phyloP scores from a whole-genome alignment of 2,113 vertebrate genomes.

The Blennius ocellaris region DNA sequence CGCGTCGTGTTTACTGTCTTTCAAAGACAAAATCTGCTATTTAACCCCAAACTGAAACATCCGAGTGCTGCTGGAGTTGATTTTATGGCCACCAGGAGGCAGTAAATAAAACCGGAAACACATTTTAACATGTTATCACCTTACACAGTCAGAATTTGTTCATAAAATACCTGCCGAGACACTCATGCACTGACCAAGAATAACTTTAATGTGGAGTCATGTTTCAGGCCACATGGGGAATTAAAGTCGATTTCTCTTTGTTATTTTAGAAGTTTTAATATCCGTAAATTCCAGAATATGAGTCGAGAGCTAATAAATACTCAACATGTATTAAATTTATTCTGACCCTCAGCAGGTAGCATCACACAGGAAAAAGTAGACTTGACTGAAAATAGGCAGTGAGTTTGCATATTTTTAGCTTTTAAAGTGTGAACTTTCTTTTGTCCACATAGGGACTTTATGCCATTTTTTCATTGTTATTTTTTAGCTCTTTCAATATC shows the following conservation, averaged over 20 bases:
- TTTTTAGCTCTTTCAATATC: no score
- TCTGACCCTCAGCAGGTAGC: no score
- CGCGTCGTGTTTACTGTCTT: background rate
- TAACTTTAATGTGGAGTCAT: background rate
- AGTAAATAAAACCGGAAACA: background rate
- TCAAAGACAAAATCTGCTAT: background rate
- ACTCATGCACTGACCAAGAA: background rate
- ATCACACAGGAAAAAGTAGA: no score
- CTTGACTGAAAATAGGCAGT: no score
- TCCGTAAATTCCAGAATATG: no score
- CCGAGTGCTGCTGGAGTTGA: conserved; percentile 1
- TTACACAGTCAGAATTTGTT: background rate
- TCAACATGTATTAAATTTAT: no score
- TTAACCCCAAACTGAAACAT: background rate
- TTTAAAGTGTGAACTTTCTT: no score
- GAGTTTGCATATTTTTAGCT: no score
- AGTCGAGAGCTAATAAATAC: no score
- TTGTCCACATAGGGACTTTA: no score
- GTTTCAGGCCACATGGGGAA: background rate
- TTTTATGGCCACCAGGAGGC: conserved; percentile 4
- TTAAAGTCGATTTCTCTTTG: background rate
- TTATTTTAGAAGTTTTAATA: no score
- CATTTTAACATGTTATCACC: background rate
- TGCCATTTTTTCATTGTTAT: no score
- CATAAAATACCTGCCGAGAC: background rate